Base-by-base conservation (phyloP, 2,113 vertebrate species). In the Salvelinus namaycush region DNA sequence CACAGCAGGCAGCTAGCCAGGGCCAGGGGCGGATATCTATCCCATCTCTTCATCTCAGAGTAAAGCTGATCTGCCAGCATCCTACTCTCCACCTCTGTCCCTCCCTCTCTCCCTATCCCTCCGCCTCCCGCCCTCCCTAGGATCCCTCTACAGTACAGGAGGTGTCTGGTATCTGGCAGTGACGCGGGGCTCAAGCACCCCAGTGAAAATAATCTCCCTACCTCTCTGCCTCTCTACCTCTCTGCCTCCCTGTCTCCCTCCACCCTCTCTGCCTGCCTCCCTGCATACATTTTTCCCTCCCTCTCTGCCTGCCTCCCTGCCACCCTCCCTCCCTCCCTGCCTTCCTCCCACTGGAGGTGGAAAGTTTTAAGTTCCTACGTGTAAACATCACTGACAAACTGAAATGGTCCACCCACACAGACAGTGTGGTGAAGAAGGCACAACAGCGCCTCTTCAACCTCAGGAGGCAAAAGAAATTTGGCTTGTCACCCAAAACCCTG, bases 31-130 rank as follows among this genome's bases (percentile, higher is more conserved):
- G 29, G 18, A 68, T 27, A 20, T 13, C 59, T 34, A 20, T 39
- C 64, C 11, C 20, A 34, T 76, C 39, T 27, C 13, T 24, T 73
- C 67, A 68, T 44, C 67, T 69, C 67, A 8, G 24, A 69, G 34
- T 24, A 16, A 39, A 69, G 34, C 29, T 20, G 31, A 54, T 6
- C 74, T 57, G 29, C 49, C 27, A 4, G 5, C 65, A 24, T 69
- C 62, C 72, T 62, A 68, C 68, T 71, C 73, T 1, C 18, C 57
- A 39, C 76, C 51, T 70, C 44, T 75, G 57, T 73, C 74, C 73
- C 49, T 80, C 51, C n/a, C 64, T 34, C 71, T 60, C 64, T 49
- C 44, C 44, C 57, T 67, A 9, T 67, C 3, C 27, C 12, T 27
- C 65, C 5, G 16, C 18, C 54, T 57, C 54, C 7, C 59, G 1